Percentiles rank a stretch among this genome's conserved stretches.
phyloP scores from a whole-genome alignment of 2,888 invertebrate species.

The Petrolisthes cinctipes region DNA sequence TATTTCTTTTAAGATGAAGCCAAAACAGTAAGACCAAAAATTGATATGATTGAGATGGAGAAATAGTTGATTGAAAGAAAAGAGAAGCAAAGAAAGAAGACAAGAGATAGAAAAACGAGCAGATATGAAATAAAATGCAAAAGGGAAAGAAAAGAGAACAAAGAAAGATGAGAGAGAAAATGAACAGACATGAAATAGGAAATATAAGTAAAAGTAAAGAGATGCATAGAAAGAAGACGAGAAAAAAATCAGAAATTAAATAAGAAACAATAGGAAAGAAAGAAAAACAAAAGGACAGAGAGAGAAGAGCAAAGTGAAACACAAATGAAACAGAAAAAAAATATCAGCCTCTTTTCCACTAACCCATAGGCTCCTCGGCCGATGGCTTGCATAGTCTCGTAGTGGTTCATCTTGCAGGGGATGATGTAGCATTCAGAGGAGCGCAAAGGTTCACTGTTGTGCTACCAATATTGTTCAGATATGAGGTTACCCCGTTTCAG shows the following conservation, averaged over 20 bases:
- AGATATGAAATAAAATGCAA: background rate
- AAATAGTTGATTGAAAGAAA: background rate
- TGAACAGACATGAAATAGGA: background rate
- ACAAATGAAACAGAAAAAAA: background rate
- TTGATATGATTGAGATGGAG: too few species aligned
- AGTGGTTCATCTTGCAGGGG: constrained; percentile 34
- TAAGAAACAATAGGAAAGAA: background rate
- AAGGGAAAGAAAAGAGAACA: background rate
- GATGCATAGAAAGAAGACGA: background rate
- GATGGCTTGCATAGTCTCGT: constrained; percentile 39
- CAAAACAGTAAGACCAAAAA: too few species aligned
- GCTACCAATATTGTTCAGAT: too few species aligned
- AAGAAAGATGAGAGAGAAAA: background rate
- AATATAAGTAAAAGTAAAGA: background rate
- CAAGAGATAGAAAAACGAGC: background rate
- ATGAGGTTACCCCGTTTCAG: too few species aligned
- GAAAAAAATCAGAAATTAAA: background rate
- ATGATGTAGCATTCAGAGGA: too few species aligned
- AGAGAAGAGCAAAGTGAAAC: background rate
- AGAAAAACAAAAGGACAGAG: background rate
- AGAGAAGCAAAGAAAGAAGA: background rate
- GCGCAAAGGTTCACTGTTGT: too few species aligned
- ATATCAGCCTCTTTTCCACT: background rate
- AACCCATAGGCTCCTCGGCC: constrained; percentile 55
- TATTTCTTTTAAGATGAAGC: too few species aligned